A percentile compares a stretch with the other conserved stretches of the same genome.
phyloP scores from a whole-genome alignment of 92 coral and sea anemone species.

The Umimayanthus chanpuru region DNA sequence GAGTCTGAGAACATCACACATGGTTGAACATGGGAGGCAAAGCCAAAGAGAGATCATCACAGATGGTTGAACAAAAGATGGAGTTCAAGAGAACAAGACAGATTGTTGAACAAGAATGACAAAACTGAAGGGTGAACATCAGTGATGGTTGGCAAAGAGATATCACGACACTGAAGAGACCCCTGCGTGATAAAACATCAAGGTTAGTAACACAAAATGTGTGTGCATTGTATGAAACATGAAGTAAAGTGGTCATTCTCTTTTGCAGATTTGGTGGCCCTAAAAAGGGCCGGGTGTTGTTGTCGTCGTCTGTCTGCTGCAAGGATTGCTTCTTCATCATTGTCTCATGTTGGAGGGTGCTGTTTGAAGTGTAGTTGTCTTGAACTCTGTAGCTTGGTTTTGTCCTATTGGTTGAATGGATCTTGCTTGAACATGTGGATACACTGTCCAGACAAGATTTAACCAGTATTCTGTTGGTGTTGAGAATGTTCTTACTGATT shows the following conservation, averaged over 20 bases:
- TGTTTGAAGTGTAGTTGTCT: neutral
- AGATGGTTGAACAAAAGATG: no score
- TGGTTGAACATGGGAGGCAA: no score
- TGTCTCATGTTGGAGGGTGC: neutral
- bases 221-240: slow-evolving; percentile 16
- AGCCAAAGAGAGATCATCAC: no score
- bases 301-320: slow-evolving; percentile 30
- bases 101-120: neutral
- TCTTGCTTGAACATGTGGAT: slow-evolving; percentile 10
- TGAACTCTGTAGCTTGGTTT: neutral
- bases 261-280: slow-evolving; percentile 95
- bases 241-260: slow-evolving; percentile 66
- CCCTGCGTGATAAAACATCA: slow-evolving; percentile 28
- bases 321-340: neutral
- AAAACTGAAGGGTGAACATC: neutral
- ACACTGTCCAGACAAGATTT: neutral
- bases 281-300: slow-evolving; percentile 82
- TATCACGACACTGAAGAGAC: neutral
- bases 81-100: neutral
- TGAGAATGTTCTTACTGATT: neutral
- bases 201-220: slow-evolving; percentile 35
- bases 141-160: neutral
- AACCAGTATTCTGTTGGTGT: neutral
- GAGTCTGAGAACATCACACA: neutral
- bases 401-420: neutral